Conservation (phyloP, 1,140 invertebrate genomes). For the Samia ricini region DNA sequence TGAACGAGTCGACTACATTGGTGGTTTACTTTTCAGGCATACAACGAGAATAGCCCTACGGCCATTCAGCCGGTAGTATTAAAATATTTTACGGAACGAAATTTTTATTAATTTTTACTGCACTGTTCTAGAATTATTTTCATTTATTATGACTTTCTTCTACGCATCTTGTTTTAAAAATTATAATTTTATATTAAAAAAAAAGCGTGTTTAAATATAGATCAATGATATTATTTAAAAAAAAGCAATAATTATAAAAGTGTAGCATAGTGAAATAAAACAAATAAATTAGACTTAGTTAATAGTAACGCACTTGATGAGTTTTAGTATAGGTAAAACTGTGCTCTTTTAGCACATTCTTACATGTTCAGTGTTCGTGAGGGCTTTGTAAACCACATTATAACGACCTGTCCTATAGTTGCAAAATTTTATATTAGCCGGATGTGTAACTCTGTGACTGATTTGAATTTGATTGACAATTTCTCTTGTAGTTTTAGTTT, state of each 20-base stretch:
- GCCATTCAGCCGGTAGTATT: constrained; percentile 82
- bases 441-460: constrained; percentile 33
- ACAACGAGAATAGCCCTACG: constrained; percentile 83
- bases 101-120: constrained; percentile 68
- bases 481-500: constrained; percentile 56
- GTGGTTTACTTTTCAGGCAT: constrained; percentile 81
- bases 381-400: constrained; percentile 66
- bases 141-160: constrained; percentile 63
- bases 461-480: constrained; percentile 40
- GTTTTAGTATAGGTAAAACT: constrained; percentile 53
- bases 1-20: constrained; percentile 72
- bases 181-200: constrained; percentile 23
- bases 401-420: constrained; percentile 75
- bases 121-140: constrained; percentile 71
- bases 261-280: constrained; percentile 27
- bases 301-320: constrained; percentile 56
- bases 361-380: constrained; percentile 49
- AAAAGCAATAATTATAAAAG: constrained; percentile 34
- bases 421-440: constrained; percentile 65
- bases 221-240: constrained; percentile 29
- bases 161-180: constrained; percentile 70
- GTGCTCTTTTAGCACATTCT: constrained; percentile 53
- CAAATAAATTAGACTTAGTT: constrained; percentile 40
- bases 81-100: constrained; percentile 73
- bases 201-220: constrained; percentile 3